phyloP scores from a whole-genome alignment of 2,797 vertebrate species.

The Bradypodion pumilum region DNA sequence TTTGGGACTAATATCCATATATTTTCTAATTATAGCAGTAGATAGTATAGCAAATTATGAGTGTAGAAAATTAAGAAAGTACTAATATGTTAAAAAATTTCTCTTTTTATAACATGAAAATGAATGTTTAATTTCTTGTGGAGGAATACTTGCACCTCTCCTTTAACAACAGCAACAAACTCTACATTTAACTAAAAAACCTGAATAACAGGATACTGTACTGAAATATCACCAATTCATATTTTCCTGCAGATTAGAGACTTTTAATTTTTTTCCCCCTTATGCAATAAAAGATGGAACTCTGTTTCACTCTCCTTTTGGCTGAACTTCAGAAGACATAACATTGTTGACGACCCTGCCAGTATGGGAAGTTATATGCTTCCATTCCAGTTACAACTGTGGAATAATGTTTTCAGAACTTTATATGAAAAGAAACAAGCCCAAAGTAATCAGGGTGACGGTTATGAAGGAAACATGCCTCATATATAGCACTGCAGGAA shows the following conservation, averaged over 20 bases:
- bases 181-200: not conserved
- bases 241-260: not conserved
- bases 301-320: not conserved
- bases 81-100: too few relatives aligned
- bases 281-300: not conserved
- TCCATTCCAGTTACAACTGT: not conserved
- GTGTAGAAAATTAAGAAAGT: too few relatives aligned
- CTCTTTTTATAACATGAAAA: not conserved
- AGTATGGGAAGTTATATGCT: conserved; percentile 10
- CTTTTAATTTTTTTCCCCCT: not conserved
- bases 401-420: not conserved
- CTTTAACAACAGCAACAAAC: not conserved
- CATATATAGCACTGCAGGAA: conserved; percentile 28
- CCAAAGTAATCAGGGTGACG: conserved; percentile 24
- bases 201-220: conserved; percentile 10
- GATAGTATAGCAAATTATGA: too few relatives aligned
- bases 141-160: not conserved
- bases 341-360: not conserved
- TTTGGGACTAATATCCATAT: not conserved
- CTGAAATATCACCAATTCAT: not conserved
- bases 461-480: conserved; percentile 2
- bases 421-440: not conserved
- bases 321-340: not conserved
- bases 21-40: not conserved
- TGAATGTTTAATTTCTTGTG: not conserved